These are phyloP conservation scores for Pachyseris speciosa DNA, from an alignment of 64 coral and sea anemone genomes.

Conservation along the genomic window DNA sequence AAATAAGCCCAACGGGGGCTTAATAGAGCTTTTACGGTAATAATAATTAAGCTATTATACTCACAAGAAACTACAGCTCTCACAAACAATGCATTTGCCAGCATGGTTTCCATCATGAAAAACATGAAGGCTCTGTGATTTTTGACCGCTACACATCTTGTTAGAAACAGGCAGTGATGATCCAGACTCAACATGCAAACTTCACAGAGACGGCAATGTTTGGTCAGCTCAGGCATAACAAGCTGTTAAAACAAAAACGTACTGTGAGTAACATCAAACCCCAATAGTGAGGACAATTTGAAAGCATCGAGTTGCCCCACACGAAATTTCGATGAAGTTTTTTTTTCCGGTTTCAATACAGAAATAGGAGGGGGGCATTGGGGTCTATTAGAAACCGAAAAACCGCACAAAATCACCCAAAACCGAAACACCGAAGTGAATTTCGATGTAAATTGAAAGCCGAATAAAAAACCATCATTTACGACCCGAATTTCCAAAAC, in stretches of 20 bases:
- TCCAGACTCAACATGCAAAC: conserved; percentile 77
- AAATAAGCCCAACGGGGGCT: too few relatives aligned
- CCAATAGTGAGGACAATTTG: background rate
- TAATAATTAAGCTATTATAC: background rate
- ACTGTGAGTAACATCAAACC: background rate
- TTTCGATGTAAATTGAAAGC: too few relatives aligned
- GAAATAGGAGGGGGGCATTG: too few relatives aligned
- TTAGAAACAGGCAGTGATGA: conserved; percentile 97
- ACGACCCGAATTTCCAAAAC: too few relatives aligned
- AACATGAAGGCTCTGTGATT: conserved; percentile 86
- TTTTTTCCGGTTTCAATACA: too few relatives aligned
- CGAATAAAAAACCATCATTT: too few relatives aligned
- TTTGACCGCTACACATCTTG: conserved; percentile 84
- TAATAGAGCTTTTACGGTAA: too few relatives aligned
- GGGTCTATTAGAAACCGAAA: too few relatives aligned
- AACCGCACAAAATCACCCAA: too few relatives aligned
- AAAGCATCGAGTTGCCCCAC: too few relatives aligned
- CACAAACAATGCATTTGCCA: conserved; percentile 76
- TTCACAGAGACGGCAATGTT: conserved; percentile 91
- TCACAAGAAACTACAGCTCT: conserved; percentile 83
- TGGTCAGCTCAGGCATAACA: conserved; percentile 66
- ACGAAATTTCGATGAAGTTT: too few relatives aligned
- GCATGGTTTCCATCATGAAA: conserved; percentile 60
- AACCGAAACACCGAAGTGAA: too few relatives aligned
- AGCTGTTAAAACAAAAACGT: conserved; percentile 44